Evolutionary conservation across 2,888 invertebrate genomes (phyloP), one percentile per base, ranked within the genome.

Genomic region (Caenorhabditis angaria): DNA sequence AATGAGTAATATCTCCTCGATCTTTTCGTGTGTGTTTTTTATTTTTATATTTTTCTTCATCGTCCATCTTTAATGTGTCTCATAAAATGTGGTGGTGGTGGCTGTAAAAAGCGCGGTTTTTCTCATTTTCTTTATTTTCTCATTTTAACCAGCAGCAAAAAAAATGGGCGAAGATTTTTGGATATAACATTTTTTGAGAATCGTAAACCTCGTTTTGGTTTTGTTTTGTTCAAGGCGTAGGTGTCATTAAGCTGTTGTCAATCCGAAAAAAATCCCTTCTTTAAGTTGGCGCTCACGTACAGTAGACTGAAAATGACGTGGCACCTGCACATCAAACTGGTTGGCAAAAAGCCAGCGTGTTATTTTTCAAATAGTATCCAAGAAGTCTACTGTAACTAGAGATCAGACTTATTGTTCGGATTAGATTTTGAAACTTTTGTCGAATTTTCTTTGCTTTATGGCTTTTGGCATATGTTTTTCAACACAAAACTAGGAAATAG

Each of bases 101-200:
- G 41, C 35, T 54, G 55, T 54, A 54, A 56, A 41, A 32, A 41
- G 35, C 32, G 41, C 20, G 20, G 24, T n/a, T 48, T 47, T 10
- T 50, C 61, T 50, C 51, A 61, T 53, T 50, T 53, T 35, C 41
- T 14, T 41, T 18, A 41, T 10, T 41, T 41, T 14, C 18, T 14
- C 6, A 12, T 41, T 41, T 41, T 6, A 14, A 41, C 41, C 8
- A 18, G 22, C 50, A 58, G 56, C 62, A 60, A 64, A 63, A 55
- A 60, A 62, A 59, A 61, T 51, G 29, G 65, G 59, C 48, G 32
- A 41, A 41, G 41, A 41, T 18, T 18, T 41, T 41, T 41, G 41
- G 18, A 41, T 41, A 12, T 12, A 14, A 18, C n/a, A n/a, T n/a
- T n/a, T n/a, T n/a, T n/a, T n/a, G 35, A 54, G 35, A 35, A 14